These are phyloP conservation scores for Antechinus stuartii DNA, from an alignment of 2,113 vertebrate genomes.

Conservation along the genomic window DNA sequence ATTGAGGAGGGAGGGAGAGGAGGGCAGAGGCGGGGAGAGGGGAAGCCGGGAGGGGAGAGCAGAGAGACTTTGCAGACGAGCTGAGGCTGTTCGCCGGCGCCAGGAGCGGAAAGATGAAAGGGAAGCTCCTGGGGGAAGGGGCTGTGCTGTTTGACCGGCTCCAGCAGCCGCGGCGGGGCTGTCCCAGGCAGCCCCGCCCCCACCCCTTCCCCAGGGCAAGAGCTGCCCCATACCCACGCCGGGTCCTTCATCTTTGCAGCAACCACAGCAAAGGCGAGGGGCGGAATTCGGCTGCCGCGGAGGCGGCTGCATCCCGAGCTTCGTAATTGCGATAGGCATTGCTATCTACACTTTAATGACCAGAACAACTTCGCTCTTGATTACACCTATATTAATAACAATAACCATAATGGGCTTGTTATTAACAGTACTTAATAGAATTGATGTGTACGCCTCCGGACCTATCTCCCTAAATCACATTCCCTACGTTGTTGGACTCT, in stretches of 20 bases:
- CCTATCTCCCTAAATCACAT: not conserved
- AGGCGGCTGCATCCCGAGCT: conserved; percentile 36
- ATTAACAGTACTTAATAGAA: not conserved
- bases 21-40: conserved; percentile 75
- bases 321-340: not conserved
- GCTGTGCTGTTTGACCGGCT: conserved; percentile 90
- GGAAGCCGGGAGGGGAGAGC: conserved; percentile 68
- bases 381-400: not conserved
- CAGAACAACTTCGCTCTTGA: not conserved
- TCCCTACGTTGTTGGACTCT: not conserved
- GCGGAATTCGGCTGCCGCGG: conserved; percentile 71
- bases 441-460: not conserved
- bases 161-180: conserved; percentile 84
- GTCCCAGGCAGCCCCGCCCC: conserved; percentile 83
- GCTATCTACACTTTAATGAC: not conserved
- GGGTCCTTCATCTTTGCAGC: conserved; percentile 15
- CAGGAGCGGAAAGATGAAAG: conserved; percentile 93
- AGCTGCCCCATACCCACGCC: conserved; percentile 59
- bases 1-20: conserved; percentile 62
- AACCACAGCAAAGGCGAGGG: conserved; percentile 66
- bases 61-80: conserved; percentile 86
- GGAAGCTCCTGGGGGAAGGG: conserved; percentile 89
- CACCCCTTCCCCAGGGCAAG: conserved; percentile 55
- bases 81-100: conserved; percentile 89
- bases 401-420: not conserved